Evolutionary conservation across 2,888 invertebrate species (phyloP), one percentile per base, ranked within the genome.

Genomic region (Dryocosmus kuriphilus): DNA sequence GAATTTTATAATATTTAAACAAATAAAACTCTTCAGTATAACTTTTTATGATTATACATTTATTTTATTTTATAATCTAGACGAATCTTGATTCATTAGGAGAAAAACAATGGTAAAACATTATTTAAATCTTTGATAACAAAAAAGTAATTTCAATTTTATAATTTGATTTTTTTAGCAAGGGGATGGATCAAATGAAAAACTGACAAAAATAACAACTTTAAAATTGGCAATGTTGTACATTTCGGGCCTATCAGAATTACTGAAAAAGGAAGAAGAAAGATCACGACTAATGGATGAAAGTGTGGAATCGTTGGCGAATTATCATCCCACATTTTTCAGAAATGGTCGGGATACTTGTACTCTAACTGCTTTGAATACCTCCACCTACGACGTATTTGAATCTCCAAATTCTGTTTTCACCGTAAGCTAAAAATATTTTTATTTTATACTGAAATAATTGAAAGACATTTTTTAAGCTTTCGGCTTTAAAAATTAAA

Each of bases 161-260:
- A 27, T 19, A 24, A 38, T 65, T 65, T 16, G 14, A 16, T 41
- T 67, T 14, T 67, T 71, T 51, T 51, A 71, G 46, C 63, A 80
- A 77, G 76, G 79, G 24, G 79, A 80, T 71, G 84, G 93, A 89
- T 92, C 96, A 60, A 95, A 95, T 90, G 96, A 97, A 89, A 97
- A 97, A 91, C 92, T 97, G 82, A 98, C 98, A 71, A 98, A 98
- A 92, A 98, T 98, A 85, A 97, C 97, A 6, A 97, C 97, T 0
- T 92, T 98, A 67, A 93, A 97, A 51, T 92, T 97, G 80, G 98
- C 98, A 32, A 96, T 98, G 96, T 95, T 96, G 88, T 98, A 98
- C 90, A 98, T 98, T 83, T 92, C 95, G 16, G 95, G 79, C 19
- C 30, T 71, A 27, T 27, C 71, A 6, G 71, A 71, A 51, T 71